These are phyloP conservation scores for Toxostoma redivivum DNA, from an alignment of 2,113 vertebrate species.

Conservation along the genomic window DNA sequence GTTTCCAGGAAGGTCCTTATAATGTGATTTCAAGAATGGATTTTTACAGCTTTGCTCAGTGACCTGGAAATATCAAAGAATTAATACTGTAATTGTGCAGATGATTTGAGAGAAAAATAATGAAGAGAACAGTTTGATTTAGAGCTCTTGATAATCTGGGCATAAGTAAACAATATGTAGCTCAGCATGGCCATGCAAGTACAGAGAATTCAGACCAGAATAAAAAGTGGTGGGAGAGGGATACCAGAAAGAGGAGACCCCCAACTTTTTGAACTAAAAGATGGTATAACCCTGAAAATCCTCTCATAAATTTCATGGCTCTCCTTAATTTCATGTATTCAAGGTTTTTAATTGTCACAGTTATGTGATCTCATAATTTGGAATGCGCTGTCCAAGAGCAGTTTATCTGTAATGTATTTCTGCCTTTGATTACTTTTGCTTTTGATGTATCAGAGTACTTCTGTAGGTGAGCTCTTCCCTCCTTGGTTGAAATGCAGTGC, in stretches of 20 bases:
- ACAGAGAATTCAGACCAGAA: background rate
- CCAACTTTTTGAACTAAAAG: background rate
- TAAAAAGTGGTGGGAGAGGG: background rate
- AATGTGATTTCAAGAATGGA: background rate
- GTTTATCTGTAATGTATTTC: background rate
- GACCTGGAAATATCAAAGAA: background rate
- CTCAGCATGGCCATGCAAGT: background rate
- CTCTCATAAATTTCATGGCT: background rate
- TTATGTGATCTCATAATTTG: background rate
- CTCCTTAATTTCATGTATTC: background rate
- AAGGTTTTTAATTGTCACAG: background rate
- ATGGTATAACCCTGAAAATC: background rate
- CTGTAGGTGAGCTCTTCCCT: background rate
- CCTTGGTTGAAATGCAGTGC: background rate
- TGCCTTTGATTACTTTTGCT: background rate
- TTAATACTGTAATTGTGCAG: background rate
- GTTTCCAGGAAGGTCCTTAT: background rate
- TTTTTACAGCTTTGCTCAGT: background rate
- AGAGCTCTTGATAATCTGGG: background rate
- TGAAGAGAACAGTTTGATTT: background rate
- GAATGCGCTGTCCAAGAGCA: background rate
- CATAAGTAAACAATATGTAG: background rate
- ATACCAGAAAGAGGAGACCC: rapidly evolving
- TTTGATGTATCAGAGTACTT: background rate
- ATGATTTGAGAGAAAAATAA: background rate